Evolutionary conservation across 1,140 invertebrate genomes (phyloP).

Genomic region (Diachasma alloeum): DNA sequence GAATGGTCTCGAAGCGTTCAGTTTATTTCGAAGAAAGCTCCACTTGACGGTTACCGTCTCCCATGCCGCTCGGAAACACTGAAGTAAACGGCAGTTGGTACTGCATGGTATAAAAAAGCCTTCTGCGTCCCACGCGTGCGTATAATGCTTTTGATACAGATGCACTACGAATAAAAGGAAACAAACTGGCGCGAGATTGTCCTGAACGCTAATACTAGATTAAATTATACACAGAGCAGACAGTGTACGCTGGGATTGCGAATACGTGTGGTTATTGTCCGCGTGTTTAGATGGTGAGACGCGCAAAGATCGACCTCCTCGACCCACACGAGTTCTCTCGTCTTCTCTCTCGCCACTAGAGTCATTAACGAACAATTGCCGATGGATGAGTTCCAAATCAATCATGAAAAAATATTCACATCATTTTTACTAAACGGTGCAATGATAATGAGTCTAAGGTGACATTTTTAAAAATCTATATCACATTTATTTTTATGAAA

Average conservation of each 20-base stretch:
- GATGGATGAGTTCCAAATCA: too few species aligned
- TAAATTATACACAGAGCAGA: too few species aligned
- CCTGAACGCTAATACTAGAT: slow-evolving; percentile 13
- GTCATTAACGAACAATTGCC: too few species aligned
- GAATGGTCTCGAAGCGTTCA: too few species aligned
- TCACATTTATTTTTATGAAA: too few species aligned
- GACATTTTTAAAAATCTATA: too few species aligned
- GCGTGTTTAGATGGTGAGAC: slow-evolving; percentile 30
- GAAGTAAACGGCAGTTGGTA: neutral
- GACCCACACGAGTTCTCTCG: slow-evolving; percentile 41
- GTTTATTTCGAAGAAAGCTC: too few species aligned
- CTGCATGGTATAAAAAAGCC: neutral
- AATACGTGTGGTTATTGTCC: slow-evolving; percentile 6
- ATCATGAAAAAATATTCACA: neutral
- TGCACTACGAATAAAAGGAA: slow-evolving; percentile 15
- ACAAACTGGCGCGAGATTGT: neutral
- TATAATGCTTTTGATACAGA: neutral
- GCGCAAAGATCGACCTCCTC: slow-evolving; percentile 37
- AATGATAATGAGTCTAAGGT: too few species aligned
- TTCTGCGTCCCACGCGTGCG: neutral
- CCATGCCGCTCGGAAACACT: too few species aligned
- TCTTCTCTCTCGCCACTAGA: slow-evolving; percentile 25
- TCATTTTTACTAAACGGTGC: too few species aligned
- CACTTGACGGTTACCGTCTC: too few species aligned
- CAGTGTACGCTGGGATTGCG: slow-evolving; percentile 22